Evolutionary conservation across 1,140 invertebrate genomes (phyloP).

Genomic region (Neuroterus valhalla): DNA sequence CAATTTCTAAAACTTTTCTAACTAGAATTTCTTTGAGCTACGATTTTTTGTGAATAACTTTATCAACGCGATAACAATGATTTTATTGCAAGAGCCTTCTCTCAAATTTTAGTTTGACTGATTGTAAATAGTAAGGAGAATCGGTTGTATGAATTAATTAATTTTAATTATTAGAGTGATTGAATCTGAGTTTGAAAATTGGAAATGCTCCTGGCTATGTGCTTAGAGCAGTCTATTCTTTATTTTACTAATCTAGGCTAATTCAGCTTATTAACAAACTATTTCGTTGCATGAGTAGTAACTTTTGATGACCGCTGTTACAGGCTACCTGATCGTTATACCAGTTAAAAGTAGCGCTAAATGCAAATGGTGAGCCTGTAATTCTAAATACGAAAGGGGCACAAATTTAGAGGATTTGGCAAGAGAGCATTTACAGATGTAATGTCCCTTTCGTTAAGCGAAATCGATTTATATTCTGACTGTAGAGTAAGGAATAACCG

Average conservation of each 20-base stretch:
- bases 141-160: neutral
- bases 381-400: conserved; percentile 59
- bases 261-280: conserved; percentile 51
- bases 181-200: neutral
- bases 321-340: conserved; percentile 63
- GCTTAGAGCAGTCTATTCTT: neutral
- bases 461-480: conserved; percentile 38
- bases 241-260: conserved; percentile 31
- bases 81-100: too few relatives aligned
- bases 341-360: conserved; percentile 60
- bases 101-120: too few relatives aligned
- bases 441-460: conserved; percentile 36
- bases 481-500: conserved; percentile 43
- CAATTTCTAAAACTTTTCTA: too few relatives aligned
- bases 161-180: neutral
- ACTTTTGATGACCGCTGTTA: conserved; percentile 64
- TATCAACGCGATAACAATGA: too few relatives aligned
- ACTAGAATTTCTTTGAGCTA: too few relatives aligned
- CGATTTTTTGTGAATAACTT: too few relatives aligned
- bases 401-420: conserved; percentile 55
- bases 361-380: conserved; percentile 57
- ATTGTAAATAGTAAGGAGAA: too few relatives aligned
- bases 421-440: conserved; percentile 39
- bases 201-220: neutral
- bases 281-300: conserved; percentile 66